Evolutionary conservation across 2,113 vertebrate genomes (phyloP), one percentile per base, ranked within the genome.

Genomic region (Empidonax alnorum): DNA sequence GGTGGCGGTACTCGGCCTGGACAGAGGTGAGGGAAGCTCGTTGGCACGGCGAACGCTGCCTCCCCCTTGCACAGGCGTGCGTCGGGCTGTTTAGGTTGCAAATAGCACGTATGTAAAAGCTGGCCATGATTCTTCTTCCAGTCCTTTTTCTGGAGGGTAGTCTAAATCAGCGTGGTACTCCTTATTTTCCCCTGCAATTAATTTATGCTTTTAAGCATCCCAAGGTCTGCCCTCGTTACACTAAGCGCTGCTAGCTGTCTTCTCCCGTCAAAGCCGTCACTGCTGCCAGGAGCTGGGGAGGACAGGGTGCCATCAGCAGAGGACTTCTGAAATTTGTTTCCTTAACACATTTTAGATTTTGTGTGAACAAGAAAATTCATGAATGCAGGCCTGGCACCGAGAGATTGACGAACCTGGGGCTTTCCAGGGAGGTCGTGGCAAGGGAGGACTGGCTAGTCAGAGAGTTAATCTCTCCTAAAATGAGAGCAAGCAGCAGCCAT

Each of bases 1-100:
- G 98, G 35, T 99, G 99, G 99, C 98, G 99, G 66, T 99, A 99
- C 95, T 99, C 99, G 0, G 96, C 98, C 33, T 99, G 99, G 99
- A 99, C 99, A 2, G 99, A 99, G 98, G 99, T 99, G 94, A 96
- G 98, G 94, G 59, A 3, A 62, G 92, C 53, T 77, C 5, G 0
- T 2, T 6, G 31, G 16, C 12, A 6, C 0, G 0, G 47, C 0
- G 0, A 30, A 10, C 19, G 0, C 44, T 6, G 18, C 44, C n/a
- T 9, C 9, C 39, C 53, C 16, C 20, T 39, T 9, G 7, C 39
- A 6, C 5, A 6, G 42, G 42, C 67, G 5, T 21, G 8, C 2
- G 2, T 66, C 11, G 7, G 58, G 42, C 50, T 75, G 42, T 55
- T 58, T 4, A 39, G 42, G 28, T 58, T 67, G 42, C 52, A 50